phyloP scores from a whole-genome alignment of 2,888 invertebrate species.

The Isoperla grammatica region DNA sequence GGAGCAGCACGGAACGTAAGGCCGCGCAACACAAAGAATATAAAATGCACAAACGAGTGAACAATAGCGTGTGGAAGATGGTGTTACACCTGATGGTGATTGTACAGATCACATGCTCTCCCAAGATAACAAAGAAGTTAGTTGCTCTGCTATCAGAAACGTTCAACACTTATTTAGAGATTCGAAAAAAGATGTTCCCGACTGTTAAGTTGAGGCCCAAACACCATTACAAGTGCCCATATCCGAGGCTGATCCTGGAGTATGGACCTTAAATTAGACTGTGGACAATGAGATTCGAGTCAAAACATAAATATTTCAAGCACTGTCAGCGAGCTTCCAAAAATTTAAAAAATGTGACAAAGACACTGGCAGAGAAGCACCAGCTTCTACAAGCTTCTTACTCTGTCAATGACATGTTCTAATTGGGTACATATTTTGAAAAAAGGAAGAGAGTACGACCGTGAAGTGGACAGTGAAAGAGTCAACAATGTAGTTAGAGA shows the following conservation, averaged over 20 bases:
- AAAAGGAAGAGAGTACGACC: no score
- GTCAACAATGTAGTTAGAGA: no score
- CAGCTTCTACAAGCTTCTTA: no score
- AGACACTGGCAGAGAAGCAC: not conserved
- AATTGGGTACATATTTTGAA: no score
- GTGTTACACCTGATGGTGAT: slow-evolving; percentile 8
- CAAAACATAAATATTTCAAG: slow-evolving; percentile 35
- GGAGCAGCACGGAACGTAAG: no score
- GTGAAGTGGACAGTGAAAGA: no score
- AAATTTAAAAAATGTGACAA: slow-evolving; percentile 30
- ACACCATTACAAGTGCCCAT: slow-evolving; percentile 28
- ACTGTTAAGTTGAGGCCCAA: slow-evolving; percentile 24
- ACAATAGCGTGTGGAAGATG: slow-evolving; percentile 17
- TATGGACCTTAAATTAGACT: slow-evolving; percentile 26
- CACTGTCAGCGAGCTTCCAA: slow-evolving; percentile 23
- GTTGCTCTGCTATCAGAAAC: not conserved
- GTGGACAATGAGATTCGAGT: slow-evolving; percentile 33
- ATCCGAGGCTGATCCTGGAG: slow-evolving; percentile 25
- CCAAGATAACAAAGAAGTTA: slow-evolving; percentile 6
- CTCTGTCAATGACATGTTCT: no score
- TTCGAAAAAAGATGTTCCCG: slow-evolving; percentile 22
- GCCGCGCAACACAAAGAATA: no score
- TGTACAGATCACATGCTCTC: slow-evolving; percentile 14
- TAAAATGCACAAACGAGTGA: no score
- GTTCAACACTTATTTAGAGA: slow-evolving; percentile 8